A percentile compares a stretch with the other conserved stretches of the same genome.
These are phyloP conservation scores for Chelidonichthys spinosus DNA, from an alignment of 2,797 vertebrate species.

Conservation along the genomic window DNA sequence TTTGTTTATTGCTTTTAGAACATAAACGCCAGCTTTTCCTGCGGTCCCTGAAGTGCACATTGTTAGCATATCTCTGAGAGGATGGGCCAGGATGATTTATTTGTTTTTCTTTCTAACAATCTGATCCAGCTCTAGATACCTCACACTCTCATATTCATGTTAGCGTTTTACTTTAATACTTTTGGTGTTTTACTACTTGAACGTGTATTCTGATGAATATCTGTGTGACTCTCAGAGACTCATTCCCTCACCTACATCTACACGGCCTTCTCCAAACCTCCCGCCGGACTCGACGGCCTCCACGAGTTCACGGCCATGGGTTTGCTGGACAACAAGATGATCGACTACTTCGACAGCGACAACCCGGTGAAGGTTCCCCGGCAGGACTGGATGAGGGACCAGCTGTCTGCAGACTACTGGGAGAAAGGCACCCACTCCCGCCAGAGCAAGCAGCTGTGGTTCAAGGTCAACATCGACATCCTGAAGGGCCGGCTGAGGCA, in stretches of 20 bases:
- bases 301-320: slow-evolving; percentile 82
- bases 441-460: slow-evolving; percentile 79
- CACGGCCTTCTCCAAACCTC: slow-evolving; percentile 66
- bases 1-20: no score
- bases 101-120: no score
- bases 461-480: slow-evolving; percentile 78
- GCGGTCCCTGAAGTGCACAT: no score
- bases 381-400: slow-evolving; percentile 70
- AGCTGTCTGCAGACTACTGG: slow-evolving; percentile 39
- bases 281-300: slow-evolving; percentile 21
- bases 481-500: slow-evolving; percentile 69
- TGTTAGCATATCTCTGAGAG: no score
- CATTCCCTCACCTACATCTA: slow-evolving; percentile 80
- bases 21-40: no score
- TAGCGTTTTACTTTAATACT: no score
- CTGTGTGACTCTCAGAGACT: slow-evolving; percentile 6
- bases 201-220: no score
- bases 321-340: slow-evolving; percentile 63
- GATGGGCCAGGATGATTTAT: no score
- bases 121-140: no score
- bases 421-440: slow-evolving; percentile 68
- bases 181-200: no score
- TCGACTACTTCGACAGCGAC: slow-evolving; percentile 80
- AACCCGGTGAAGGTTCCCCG: slow-evolving; percentile 49
- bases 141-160: no score